Evolutionary conservation across 2,797 vertebrate genomes (phyloP), one percentile per base, ranked within the genome.

Genomic region (Pantherophis vulpinus): DNA sequence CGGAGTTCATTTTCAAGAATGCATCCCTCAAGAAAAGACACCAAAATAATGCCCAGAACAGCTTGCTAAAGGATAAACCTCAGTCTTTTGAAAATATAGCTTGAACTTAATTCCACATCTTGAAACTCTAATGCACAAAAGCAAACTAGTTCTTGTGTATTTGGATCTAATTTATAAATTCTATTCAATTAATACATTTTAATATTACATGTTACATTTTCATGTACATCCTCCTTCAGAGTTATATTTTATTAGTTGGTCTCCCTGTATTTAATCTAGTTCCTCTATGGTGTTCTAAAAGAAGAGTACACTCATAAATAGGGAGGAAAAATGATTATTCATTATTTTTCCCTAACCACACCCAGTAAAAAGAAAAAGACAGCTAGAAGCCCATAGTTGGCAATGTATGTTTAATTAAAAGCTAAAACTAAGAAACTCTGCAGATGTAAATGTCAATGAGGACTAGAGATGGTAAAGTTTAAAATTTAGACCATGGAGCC

Each of bases 21-120:
- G 37, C 58, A 66, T 89, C 91, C 90, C 89, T 37, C 70, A 93
- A 60, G 89, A 66, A 74, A 92, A 87, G 51, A 42, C 27, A 90
- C 16, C 25, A 91, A n/a, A 61, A 29, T 25, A 91, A 88, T 66
- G 32, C 54, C 55, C 9, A 37, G 37, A 27, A 42, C 14, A n/a
- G 37, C 20, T 83, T 25, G 70, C 4, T 47, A 20, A 74, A 88
- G 14, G 42, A 9, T 10, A 87, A n/a, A 27, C 37, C 56, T 63
- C 47, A 47, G 7, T 5, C 5, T 79, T 89, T 32, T 60, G 16
- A 32, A 51, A 89, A n/a, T 18, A 8, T 23, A 58, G 56, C 18
- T 14, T 61, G 59, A 47, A 93, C 3, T 32, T 7, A 87, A 27
- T 91, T 51, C 51, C 12, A 89, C 12, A 59, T 60, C 66, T 60